These are phyloP conservation scores for Edolisoma coerulescens DNA, from an alignment of 2,113 vertebrate species.

Conservation along the genomic window DNA sequence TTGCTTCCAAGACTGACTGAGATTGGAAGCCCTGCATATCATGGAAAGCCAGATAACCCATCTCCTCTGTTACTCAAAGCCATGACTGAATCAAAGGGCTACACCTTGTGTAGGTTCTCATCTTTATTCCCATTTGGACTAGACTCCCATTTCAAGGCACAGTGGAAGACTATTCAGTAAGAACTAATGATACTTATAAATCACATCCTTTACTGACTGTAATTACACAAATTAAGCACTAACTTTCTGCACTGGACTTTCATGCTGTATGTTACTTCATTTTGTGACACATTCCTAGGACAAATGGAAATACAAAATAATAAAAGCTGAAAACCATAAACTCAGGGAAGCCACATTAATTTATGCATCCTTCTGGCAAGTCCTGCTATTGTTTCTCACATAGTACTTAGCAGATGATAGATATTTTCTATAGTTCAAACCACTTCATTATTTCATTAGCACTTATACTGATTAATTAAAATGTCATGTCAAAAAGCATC, in stretches of 20 bases:
- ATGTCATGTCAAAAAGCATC: neutral
- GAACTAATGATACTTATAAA: neutral
- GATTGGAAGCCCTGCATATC: neutral
- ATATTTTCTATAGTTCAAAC: neutral
- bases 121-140: neutral
- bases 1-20: neutral
- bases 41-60: neutral
- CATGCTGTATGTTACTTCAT: neutral
- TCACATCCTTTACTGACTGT: neutral
- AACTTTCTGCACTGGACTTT: neutral
- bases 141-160: neutral
- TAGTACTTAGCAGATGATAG: neutral
- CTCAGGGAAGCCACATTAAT: neutral
- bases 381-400: neutral
- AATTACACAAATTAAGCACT: neutral
- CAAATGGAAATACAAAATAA: neutral
- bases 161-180: neutral
- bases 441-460: neutral
- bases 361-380: neutral
- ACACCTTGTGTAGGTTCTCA: neutral
- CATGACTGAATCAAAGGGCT: neutral
- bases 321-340: neutral
- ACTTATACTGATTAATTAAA: neutral
- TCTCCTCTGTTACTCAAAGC: neutral
- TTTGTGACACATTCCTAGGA: neutral